Evolutionary conservation across 2,797 vertebrate genomes (phyloP).

Genomic region (Channa striata): DNA sequence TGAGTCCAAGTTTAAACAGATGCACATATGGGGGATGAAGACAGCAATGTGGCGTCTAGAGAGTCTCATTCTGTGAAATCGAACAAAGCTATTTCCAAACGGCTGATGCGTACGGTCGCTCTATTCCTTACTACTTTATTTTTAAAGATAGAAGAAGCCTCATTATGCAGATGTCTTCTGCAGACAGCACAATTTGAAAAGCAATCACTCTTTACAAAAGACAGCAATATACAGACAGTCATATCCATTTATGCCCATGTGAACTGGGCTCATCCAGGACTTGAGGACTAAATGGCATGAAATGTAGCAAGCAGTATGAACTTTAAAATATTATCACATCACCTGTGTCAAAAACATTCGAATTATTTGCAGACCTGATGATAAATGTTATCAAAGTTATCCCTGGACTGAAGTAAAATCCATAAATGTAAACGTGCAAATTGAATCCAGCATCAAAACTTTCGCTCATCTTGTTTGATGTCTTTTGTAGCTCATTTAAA

Average conservation of each 20-base stretch:
- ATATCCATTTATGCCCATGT: constrained; percentile 36
- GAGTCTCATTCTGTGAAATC: constrained; percentile 47
- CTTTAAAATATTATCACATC: constrained; percentile 32
- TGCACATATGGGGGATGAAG: constrained; percentile 40
- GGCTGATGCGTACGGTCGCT: constrained; percentile 32
- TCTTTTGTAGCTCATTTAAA: not conserved
- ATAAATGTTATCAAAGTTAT: too few relatives aligned
- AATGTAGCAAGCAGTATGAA: constrained; percentile 43
- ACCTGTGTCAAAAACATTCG: constrained; percentile 19
- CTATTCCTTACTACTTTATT: constrained; percentile 41
- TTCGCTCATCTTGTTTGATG: not conserved
- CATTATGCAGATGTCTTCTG: constrained; percentile 68
- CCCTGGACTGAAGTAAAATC: too few relatives aligned
- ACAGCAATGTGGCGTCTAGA: constrained; percentile 49
- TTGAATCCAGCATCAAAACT: too few relatives aligned
- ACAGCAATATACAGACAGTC: constrained; percentile 51
- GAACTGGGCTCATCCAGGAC: constrained; percentile 14
- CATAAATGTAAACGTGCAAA: too few relatives aligned
- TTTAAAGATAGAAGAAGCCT: constrained; percentile 54
- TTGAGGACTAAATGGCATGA: constrained; percentile 34
- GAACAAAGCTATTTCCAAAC: constrained; percentile 58
- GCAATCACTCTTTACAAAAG: constrained; percentile 69
- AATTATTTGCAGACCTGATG: not conserved
- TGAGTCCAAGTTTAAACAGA: constrained; percentile 54
- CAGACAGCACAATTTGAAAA: constrained; percentile 69